Base-by-base conservation (phyloP, 2,113 vertebrate genomes). In the Lichenostomus cassidix region DNA sequence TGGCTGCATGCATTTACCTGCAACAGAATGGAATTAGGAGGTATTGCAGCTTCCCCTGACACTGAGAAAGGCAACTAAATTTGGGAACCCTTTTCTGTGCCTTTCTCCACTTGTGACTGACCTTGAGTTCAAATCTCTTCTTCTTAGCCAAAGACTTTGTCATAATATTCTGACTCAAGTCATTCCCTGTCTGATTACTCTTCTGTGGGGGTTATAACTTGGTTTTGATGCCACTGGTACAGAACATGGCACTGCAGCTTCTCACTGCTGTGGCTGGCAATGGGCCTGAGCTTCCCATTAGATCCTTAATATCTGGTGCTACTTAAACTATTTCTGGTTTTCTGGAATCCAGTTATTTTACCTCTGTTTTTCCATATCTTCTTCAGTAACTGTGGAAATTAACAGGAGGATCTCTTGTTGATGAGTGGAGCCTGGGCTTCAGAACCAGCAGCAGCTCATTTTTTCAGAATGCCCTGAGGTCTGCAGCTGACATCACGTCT, bases 381-480 rank as follows among this genome's bases (percentile, higher is more conserved):
- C 78, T 53, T 91, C 52, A 59, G 19, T 73, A 86, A 80, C 33
- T 71, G n/a, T 63, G 42, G 90, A 88, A 83, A 95, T 77, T 76
- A 59, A 41, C 33, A 59, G 25, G 24, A 76, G 27, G 29, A 50
- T 64, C 11, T 67, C 63, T 47, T 89, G 62, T 46, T 69, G 42
- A 53, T 79, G 35, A 69, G 31, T 65, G 33, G 33, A 55, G 35
- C 35, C 73, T 46, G 28, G 5, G n/a, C 74, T 91, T 91, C 53
- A 65, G 70, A 80, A 69, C 16, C 53, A 74, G 27, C 44, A 79
- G 69, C 65, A 52, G 19, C 19, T 85, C 10, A 28, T 87, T 78
- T 92, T 82, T 76, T 60, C 22, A 7, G 15, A 64, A 42, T 78
- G 39, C 42, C n/a, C 70, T 68, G n/a, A 71, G 37, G 42, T 83